These are phyloP conservation scores for Danionella dracula DNA, from an alignment of 2,797 vertebrate genomes.

Conservation along the genomic window DNA sequence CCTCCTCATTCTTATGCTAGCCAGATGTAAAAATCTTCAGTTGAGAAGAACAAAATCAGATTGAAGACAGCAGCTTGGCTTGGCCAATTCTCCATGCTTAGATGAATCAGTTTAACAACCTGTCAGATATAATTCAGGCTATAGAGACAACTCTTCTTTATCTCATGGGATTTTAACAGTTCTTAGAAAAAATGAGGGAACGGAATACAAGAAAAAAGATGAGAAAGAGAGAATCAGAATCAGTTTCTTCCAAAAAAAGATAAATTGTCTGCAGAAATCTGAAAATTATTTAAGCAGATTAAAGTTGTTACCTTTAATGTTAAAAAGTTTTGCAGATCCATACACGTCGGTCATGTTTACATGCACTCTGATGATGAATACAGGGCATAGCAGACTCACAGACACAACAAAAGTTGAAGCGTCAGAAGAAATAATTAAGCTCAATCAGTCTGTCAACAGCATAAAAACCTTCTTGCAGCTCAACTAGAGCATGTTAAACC, in stretches of 20 bases:
- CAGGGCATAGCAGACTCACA: conserved; percentile 12
- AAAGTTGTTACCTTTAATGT: neutral
- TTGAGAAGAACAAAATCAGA: neutral
- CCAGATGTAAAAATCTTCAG: conserved; percentile 13
- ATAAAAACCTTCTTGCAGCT: neutral
- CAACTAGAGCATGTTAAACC: conserved; percentile 15
- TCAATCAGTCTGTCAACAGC: conserved; percentile 28
- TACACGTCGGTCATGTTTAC: conserved; percentile 3
- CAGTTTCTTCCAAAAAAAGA: too few relatives aligned
- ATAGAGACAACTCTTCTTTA: neutral
- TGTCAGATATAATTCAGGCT: conserved; percentile 27
- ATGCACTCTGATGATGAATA: neutral
- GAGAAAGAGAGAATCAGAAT: neutral
- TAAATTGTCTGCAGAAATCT: too few relatives aligned
- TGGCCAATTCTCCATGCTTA: conserved; percentile 27
- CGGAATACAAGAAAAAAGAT: neutral
- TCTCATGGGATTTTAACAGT: conserved; percentile 7
- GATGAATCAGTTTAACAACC: conserved; percentile 39
- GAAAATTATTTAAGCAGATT: too few relatives aligned
- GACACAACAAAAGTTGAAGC: conserved; percentile 22
- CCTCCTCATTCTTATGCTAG: neutral
- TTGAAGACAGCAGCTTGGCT: conserved; percentile 20
- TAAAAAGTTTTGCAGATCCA: too few relatives aligned
- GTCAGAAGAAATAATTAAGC: conserved; percentile 19
- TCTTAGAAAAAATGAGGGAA: neutral